Conservation (phyloP, 2,888 invertebrate species). For the Macropis europaea region DNA sequence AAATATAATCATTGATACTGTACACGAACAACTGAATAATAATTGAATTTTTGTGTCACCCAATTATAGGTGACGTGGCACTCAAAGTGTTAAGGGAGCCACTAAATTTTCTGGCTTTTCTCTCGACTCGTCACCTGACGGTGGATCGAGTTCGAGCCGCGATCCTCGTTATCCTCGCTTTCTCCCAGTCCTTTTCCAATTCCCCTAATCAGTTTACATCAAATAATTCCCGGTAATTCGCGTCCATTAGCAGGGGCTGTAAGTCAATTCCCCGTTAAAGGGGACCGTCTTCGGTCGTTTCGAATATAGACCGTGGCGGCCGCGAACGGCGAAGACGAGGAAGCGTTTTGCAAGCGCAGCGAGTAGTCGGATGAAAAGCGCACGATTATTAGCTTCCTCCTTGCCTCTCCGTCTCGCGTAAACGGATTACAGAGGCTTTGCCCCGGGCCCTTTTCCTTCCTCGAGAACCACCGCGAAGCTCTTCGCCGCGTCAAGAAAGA, state of each 20-base stretch:
- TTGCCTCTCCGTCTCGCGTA: conserved; percentile 30
- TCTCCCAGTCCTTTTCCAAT: not conserved
- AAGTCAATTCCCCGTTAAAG: conserved; percentile 27
- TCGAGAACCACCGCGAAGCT: conserved; percentile 22
- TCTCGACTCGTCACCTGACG: not conserved
- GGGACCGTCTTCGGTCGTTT: conserved; percentile 12
- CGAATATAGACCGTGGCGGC: conserved; percentile 16
- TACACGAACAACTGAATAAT: too few species aligned
- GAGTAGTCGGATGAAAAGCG: conserved; percentile 48
- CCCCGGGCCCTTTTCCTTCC: conserved; percentile 36
- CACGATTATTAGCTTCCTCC: conserved; percentile 54
- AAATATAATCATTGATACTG: too few species aligned
- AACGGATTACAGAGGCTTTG: conserved; percentile 55
- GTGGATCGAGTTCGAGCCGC: conserved; percentile 11
- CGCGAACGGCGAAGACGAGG: not conserved
- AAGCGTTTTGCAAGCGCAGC: conserved; percentile 47
- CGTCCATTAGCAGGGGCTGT: conserved; percentile 3
- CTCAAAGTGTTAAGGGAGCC: too few species aligned
- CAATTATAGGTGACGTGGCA: too few species aligned
- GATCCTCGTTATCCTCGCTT: conserved; percentile 22
- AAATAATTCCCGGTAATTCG: conserved; percentile 31
- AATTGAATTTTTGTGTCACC: too few species aligned
- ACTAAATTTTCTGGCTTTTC: too few species aligned
- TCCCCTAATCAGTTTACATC: conserved; percentile 33
- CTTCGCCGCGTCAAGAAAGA: conserved; percentile 19